Base-by-base conservation (phyloP, 2,113 vertebrate genomes). In the Rhadina sibilatrix region DNA sequence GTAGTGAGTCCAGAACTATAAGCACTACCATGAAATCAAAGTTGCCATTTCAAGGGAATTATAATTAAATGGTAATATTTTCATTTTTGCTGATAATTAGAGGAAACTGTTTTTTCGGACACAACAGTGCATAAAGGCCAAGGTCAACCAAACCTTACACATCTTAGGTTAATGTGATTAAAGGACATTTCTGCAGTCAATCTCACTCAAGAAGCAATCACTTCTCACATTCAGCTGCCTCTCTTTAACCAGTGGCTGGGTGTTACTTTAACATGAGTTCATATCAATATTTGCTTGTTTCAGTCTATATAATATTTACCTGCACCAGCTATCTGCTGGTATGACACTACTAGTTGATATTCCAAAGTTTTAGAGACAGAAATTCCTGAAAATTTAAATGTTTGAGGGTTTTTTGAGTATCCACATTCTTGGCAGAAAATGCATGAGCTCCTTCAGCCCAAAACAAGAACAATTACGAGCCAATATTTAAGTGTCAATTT, bases 1-100 rank as follows among this genome's bases (percentile, higher is more conserved):
- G 71, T 28, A 83, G 76, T 65, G 46, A 86, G 27, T 84, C 83
- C 90, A 94, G 94, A 97, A 95, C 88, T 69, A 69, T 53, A 93
- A 95, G 87, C 8, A 78, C 17, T 78, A 60, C 83, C 2, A 3
- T 92, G 69, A 95, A 97, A 95, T 90, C 87, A 60, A 87, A 92
- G 53, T 46, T 95, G 65, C 49, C 57, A 64, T 93, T 89, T 96
- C 85, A 87, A 87, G 69, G 37, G 71, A 87, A 93, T 78, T 28
- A 52, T 64, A 65, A 95, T 82, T 87, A 95, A 87, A 91, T 38
- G 13, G 65, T 53, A 89, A 70, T 64, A 2, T 59, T 68, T 47
- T 68, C 47, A 37, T 81, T 81, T 60, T 31, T 89, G 14, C 35
- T 89, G 49, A 68, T 63, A 78, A 94, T 89, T 91, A 91, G 13